These are phyloP conservation scores for Eilema griseolum DNA, from an alignment of 2,888 invertebrate genomes.

Conservation along the genomic window DNA sequence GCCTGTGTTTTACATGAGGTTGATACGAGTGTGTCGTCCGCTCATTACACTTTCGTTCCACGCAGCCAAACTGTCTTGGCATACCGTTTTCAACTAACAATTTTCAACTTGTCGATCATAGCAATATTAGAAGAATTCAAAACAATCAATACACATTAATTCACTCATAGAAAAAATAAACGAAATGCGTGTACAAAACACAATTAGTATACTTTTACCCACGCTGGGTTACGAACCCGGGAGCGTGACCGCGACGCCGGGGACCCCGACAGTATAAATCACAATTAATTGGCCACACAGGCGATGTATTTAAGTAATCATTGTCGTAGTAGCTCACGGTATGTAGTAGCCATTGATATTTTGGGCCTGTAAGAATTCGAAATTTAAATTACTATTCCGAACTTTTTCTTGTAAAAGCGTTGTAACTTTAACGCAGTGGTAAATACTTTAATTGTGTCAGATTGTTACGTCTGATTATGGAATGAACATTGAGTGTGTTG, in stretches of 20 bases:
- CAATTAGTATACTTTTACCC: conserved; percentile 24
- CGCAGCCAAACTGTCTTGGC: no score
- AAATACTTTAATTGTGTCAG: not conserved
- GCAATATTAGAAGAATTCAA: not conserved
- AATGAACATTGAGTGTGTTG: not conserved
- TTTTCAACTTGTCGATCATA: no score
- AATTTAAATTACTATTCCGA: not conserved
- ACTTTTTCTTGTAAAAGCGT: not conserved
- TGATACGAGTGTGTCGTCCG: no score
- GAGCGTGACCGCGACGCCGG: conserved; percentile 21
- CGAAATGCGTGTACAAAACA: conserved; percentile 5
- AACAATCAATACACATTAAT: conserved; percentile 8
- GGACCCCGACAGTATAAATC: conserved; percentile 41
- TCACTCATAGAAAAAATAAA: not conserved
- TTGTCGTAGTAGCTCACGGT: conserved; percentile 9
- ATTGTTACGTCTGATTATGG: not conserved
- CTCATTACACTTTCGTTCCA: no score
- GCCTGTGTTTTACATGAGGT: no score
- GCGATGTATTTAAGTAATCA: conserved; percentile 17
- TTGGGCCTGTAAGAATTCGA: not conserved
- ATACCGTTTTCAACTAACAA: no score
- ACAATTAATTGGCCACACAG: conserved; percentile 33
- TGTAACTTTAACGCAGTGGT: no score
- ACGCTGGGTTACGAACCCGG: conserved; percentile 14
- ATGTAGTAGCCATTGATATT: not conserved